phyloP scores from a whole-genome alignment of 2,113 vertebrate genomes.

The Proterorhinus semilunaris region DNA sequence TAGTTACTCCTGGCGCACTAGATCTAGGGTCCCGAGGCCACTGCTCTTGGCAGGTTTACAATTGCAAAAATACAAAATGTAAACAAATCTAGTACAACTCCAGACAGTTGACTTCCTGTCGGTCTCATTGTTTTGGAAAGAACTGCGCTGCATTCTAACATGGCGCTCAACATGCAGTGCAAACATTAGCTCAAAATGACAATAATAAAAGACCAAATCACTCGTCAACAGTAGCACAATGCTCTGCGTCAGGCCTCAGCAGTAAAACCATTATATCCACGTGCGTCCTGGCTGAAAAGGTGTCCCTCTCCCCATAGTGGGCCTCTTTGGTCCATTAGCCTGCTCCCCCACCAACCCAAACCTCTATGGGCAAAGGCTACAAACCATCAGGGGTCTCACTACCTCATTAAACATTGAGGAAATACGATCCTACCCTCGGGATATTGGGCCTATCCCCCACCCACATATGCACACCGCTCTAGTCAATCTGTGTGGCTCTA shows the following conservation, averaged over 20 bases:
- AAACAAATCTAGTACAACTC: no score
- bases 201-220: not conserved
- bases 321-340: conserved; percentile 44
- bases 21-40: no score
- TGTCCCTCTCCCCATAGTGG: conserved; percentile 9
- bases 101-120: no score
- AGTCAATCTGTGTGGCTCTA: conserved; percentile 39
- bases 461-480: conserved; percentile 1
- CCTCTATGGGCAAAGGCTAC: conserved; percentile 33
- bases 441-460: conserved; percentile 6
- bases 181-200: not conserved
- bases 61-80: no score
- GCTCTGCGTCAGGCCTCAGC: not conserved
- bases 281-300: conserved; percentile 29
- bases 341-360: conserved; percentile 36
- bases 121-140: not conserved
- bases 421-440: conserved; percentile 64
- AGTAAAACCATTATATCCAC: conserved; percentile 27
- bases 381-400: conserved; percentile 57
- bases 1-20: no score
- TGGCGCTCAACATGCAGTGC: not conserved
- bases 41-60: no score
- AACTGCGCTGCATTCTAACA: no score
- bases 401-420: conserved; percentile 64
- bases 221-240: not conserved